phyloP scores from a whole-genome alignment of 2,888 invertebrate genomes.

The Dryobota labecula region DNA sequence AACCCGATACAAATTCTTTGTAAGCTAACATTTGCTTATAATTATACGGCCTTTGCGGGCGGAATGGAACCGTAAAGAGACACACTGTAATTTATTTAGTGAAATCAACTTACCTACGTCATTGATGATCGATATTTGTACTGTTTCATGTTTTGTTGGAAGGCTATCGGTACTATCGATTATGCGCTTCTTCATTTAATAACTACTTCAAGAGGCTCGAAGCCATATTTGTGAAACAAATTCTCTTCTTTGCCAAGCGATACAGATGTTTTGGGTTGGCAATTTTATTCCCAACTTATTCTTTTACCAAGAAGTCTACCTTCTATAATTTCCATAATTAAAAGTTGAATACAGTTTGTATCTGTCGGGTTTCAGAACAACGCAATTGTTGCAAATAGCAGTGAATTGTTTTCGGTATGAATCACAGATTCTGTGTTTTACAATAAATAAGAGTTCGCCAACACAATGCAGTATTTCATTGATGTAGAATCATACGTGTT shows the following conservation, averaged over 20 bases:
- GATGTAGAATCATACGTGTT: background rate
- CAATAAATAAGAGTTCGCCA: background rate
- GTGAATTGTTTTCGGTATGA: background rate
- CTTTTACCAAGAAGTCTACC: conserved; percentile 3
- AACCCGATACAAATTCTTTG: conserved; percentile 30
- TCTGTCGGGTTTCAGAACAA: background rate
- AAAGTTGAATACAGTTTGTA: conserved; percentile 11
- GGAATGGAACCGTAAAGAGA: conserved; percentile 52
- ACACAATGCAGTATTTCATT: background rate
- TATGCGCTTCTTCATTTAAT: conserved; percentile 10
- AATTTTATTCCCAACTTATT: background rate
- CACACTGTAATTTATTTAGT: conserved; percentile 54
- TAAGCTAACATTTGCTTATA: conserved; percentile 58
- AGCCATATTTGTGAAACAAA: background rate
- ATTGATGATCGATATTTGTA: conserved; percentile 49
- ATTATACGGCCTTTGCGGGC: conserved; percentile 60
- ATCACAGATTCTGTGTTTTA: background rate
- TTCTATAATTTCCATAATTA: background rate
- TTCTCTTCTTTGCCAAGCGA: background rate
- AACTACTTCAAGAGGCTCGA: background rate
- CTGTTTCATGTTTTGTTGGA: conserved; percentile 29
- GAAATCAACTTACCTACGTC: conserved; percentile 46
- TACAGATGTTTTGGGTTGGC: background rate
- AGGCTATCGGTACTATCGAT: background rate
- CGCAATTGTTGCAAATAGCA: background rate